phyloP scores from a whole-genome alignment of 2,888 invertebrate genomes.

The Craniophora ligustri region DNA sequence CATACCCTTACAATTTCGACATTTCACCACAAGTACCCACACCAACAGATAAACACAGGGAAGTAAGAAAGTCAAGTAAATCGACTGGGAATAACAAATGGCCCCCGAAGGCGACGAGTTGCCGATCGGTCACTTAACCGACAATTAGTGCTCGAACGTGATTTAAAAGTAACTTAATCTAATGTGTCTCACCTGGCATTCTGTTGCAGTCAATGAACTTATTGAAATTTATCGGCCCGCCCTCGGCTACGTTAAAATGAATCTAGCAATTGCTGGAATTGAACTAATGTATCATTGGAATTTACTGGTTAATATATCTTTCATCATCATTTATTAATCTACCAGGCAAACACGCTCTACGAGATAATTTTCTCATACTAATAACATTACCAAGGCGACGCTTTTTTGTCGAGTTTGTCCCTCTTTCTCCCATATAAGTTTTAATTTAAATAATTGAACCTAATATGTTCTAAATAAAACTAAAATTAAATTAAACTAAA shows the following conservation, averaged over 20 bases:
- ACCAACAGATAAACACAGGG: neutral
- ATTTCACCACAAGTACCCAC: neutral
- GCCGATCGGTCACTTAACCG: conserved; percentile 36
- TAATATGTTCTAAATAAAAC: no score
- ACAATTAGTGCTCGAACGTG: conserved; percentile 40
- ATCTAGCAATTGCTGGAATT: conserved; percentile 18
- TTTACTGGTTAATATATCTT: conserved; percentile 31
- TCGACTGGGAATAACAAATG: conserved; percentile 27
- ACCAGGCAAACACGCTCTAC: no score
- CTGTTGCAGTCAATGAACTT: conserved; percentile 36
- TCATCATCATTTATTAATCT: conserved; percentile 32
- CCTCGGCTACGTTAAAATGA: conserved; percentile 27
- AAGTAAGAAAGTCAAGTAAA: conserved; percentile 20
- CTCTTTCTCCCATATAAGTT: no score
- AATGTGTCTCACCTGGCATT: conserved; percentile 20
- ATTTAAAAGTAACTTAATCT: conserved; percentile 40
- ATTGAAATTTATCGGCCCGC: conserved; percentile 40
- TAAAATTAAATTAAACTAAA: no score
- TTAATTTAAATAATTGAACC: no score
- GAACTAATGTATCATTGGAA: conserved; percentile 34
- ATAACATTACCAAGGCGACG: no score
- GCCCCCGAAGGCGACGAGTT: conserved; percentile 26
- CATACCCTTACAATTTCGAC: neutral
- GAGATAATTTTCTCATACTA: no score
- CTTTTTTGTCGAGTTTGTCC: no score